These are phyloP conservation scores for Nephila pilipes DNA, from an alignment of 1,140 invertebrate species.

Conservation along the genomic window DNA sequence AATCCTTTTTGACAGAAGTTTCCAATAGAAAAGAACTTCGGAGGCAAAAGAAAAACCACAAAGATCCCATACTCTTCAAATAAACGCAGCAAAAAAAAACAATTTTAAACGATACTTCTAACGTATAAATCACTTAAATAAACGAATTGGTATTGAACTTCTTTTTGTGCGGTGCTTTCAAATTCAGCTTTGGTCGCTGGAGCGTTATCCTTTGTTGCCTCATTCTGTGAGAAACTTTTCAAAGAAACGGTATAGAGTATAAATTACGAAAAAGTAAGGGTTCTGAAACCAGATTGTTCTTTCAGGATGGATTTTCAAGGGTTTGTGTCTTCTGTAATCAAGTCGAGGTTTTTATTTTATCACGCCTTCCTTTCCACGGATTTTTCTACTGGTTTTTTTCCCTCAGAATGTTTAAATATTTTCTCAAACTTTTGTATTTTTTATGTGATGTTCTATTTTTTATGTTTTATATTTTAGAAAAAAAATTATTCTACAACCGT, in stretches of 20 bases:
- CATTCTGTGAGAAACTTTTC: slow-evolving; percentile 11
- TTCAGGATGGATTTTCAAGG: not conserved
- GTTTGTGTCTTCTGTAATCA: slow-evolving; percentile 10
- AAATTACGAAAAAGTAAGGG: not conserved
- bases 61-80: not conserved
- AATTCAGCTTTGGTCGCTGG: slow-evolving; percentile 24
- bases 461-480: too few relatives aligned
- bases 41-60: slow-evolving; percentile 6
- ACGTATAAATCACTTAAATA: slow-evolving; percentile 56
- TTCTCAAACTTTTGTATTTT: too few relatives aligned
- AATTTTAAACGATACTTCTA: slow-evolving; percentile 42
- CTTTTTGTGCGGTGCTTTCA: slow-evolving; percentile 34
- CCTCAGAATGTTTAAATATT: too few relatives aligned
- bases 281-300: not conserved
- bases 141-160: slow-evolving; percentile 60
- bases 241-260: not conserved
- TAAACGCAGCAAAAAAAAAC: slow-evolving; percentile 36
- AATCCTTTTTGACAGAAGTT: slow-evolving; percentile 22
- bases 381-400: not conserved
- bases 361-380: not conserved
- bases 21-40: not conserved
- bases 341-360: not conserved
- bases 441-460: too few relatives aligned
- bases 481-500: too few relatives aligned
- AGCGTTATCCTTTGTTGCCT: slow-evolving; percentile 26